Evolutionary conservation across 2,113 vertebrate species (phyloP).

Genomic region (Melanocharis versteri): DNA sequence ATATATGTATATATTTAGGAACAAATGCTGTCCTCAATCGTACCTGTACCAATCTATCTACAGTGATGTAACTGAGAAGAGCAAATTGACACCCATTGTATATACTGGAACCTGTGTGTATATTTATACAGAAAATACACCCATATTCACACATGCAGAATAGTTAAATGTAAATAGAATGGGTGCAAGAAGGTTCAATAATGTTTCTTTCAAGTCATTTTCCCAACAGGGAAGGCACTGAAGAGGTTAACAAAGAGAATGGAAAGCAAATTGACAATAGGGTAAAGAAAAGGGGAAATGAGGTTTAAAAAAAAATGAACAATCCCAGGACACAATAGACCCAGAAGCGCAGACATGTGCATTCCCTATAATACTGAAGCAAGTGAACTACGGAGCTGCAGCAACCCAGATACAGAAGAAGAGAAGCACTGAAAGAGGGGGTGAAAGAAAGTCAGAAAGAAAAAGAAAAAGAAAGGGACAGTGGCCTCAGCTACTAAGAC

Average conservation of each 20-base stretch:
- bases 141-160: conserved; percentile 43
- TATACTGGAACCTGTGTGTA: neutral
- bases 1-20: neutral
- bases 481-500: conserved; percentile 73
- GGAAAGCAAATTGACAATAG: conserved; percentile 53
- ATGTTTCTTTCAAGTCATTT: conserved; percentile 60
- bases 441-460: conserved; percentile 54
- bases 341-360: conserved; percentile 71
- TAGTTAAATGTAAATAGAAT: conserved; percentile 23
- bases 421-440: conserved; percentile 35
- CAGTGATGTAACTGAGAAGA: conserved; percentile 35
- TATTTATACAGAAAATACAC: conserved; percentile 30
- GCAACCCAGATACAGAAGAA: conserved; percentile 67
- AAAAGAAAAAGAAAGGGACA: conserved; percentile 65
- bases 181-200: conserved; percentile 36
- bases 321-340: conserved; percentile 69
- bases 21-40: neutral
- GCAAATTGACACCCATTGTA: conserved; percentile 35
- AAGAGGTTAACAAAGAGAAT: conserved; percentile 63
- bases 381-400: conserved; percentile 61
- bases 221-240: conserved; percentile 52
- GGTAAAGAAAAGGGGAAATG: conserved; percentile 18
- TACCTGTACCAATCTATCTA: conserved; percentile 9
- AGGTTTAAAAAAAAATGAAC: conserved; percentile 39
- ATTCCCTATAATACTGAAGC: conserved; percentile 69